phyloP scores from a whole-genome alignment of 2,113 vertebrate species.

The Spermophilus dauricus region DNA sequence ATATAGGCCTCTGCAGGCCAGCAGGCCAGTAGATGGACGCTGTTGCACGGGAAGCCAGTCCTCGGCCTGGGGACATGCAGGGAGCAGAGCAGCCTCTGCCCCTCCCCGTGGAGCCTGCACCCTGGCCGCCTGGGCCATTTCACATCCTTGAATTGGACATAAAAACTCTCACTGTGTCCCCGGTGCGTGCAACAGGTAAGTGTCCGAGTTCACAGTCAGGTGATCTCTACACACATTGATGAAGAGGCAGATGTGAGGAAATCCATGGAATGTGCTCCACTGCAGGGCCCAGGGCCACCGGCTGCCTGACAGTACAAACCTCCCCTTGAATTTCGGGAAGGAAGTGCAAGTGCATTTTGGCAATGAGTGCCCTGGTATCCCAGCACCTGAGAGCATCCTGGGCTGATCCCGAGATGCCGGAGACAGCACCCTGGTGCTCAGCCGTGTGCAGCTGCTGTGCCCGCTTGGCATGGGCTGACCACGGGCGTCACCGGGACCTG shows the following conservation, averaged over 20 bases:
- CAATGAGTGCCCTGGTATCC: accelerated
- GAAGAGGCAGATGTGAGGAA: background rate
- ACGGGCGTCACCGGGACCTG: background rate
- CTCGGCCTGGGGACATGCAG: too few relatives aligned
- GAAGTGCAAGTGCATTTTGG: constrained; percentile 9
- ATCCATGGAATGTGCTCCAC: accelerated
- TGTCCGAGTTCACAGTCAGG: background rate
- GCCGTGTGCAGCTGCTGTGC: background rate
- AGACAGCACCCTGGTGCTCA: background rate
- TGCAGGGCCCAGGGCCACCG: background rate
- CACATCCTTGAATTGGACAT: background rate
- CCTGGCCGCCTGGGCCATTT: background rate
- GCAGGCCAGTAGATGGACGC: too few relatives aligned
- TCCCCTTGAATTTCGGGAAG: constrained; percentile 19
- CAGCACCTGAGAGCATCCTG: background rate
- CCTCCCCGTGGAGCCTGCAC: background rate
- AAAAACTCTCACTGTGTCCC: background rate
- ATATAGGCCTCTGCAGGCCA: background rate
- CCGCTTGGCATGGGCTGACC: background rate
- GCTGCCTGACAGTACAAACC: background rate
- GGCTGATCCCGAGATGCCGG: background rate
- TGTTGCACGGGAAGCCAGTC: too few relatives aligned
- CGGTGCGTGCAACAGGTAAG: background rate
- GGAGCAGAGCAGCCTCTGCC: too few relatives aligned
- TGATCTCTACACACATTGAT: background rate